Evolutionary conservation across 2,888 invertebrate genomes (phyloP).

Genomic region (Perizoma flavofasciatum): DNA sequence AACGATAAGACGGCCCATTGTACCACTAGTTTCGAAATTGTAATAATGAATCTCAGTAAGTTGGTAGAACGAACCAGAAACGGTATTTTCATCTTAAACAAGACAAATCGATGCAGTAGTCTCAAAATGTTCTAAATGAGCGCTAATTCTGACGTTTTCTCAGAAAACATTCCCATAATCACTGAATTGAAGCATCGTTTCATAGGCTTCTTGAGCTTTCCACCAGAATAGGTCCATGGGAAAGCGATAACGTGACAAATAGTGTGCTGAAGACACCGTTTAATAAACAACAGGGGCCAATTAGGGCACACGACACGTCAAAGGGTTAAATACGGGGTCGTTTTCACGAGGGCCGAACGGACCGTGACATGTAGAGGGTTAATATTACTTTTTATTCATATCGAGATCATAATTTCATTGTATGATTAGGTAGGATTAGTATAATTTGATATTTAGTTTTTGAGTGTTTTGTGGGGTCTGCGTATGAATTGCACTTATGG

Average conservation of each 20-base stretch:
- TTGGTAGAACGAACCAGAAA: no score
- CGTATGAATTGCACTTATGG: no score
- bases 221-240: conserved; percentile 62
- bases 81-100: no score
- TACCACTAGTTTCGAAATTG: no score
- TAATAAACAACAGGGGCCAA: conserved; percentile 72
- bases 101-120: no score
- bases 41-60: no score
- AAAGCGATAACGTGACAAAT: conserved; percentile 63
- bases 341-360: conserved; percentile 43
- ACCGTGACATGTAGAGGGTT: conserved; percentile 41
- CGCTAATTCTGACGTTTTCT: background rate
- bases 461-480: conserved; percentile 20
- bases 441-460: conserved; percentile 27
- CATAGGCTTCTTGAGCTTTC: background rate
- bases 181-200: background rate
- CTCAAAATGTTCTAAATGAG: background rate
- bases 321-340: conserved; percentile 72
- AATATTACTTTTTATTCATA: conserved; percentile 47
- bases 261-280: conserved; percentile 64
- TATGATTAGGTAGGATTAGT: conserved; percentile 36
- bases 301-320: conserved; percentile 77
- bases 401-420: conserved; percentile 40
- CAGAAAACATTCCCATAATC: background rate
- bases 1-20: no score